Evolutionary conservation across 2,797 vertebrate genomes (phyloP).

Genomic region (Perodicticus potto): DNA sequence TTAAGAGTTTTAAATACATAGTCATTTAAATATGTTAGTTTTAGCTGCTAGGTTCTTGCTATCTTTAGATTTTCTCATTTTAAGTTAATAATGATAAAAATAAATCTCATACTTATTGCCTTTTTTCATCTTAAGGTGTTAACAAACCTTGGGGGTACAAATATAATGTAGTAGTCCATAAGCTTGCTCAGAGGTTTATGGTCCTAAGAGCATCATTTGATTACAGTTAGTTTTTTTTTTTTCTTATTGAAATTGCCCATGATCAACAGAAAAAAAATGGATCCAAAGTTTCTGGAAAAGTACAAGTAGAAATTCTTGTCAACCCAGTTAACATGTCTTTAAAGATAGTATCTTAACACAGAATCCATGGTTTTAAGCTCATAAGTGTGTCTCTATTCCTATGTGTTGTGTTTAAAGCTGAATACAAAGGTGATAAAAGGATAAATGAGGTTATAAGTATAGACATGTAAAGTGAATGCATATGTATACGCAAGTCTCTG

Average conservation of each 20-base stretch:
- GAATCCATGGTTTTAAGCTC: slow-evolving; percentile 22
- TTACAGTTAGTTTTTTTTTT: slow-evolving; percentile 18
- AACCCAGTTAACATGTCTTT: background rate
- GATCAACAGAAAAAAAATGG: slow-evolving; percentile 9
- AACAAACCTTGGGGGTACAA: slow-evolving; percentile 6
- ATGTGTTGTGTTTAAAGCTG: background rate
- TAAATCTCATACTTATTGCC: slow-evolving; percentile 61
- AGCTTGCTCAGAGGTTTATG: slow-evolving; percentile 31
- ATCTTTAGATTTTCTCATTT: slow-evolving; percentile 59
- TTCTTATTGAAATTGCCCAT: background rate
- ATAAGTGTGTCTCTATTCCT: background rate
- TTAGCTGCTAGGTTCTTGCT: slow-evolving; percentile 49
- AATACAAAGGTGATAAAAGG: background rate
- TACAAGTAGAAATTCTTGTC: slow-evolving; percentile 4
- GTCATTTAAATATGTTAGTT: slow-evolving; percentile 46
- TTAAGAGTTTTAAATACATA: slow-evolving; percentile 60
- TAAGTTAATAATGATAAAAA: slow-evolving; percentile 70
- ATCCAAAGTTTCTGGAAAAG: slow-evolving; percentile 22
- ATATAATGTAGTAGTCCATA: background rate
- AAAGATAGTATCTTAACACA: background rate
- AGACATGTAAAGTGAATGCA: accelerated
- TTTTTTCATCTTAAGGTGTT: slow-evolving; percentile 61
- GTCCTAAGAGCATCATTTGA: slow-evolving; percentile 26
- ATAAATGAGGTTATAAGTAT: background rate
- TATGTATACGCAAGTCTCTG: background rate